Evolutionary conservation across 2,113 vertebrate species (phyloP), one percentile per base, ranked within the genome.

Genomic region (Silurus glanis): DNA sequence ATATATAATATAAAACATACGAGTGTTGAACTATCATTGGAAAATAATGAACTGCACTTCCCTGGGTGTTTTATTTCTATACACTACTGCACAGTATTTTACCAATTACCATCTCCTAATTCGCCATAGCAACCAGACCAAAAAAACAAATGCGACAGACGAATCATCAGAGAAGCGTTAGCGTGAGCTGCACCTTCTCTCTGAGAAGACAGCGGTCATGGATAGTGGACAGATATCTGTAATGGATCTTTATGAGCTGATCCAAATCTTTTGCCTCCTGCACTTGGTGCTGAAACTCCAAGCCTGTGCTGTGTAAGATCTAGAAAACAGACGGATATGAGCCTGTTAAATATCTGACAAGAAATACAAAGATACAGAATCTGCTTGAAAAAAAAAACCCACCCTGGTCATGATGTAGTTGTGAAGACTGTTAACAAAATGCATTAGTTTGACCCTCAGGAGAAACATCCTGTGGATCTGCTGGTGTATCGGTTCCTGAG

Each of bases 401-500:
- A 99, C 98, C 95, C 98, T 94, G 47, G 98, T 99, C 96, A 97
- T 97, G 93, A 99, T 98, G 93, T 99, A 99, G 94, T 99, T 99
- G 95, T 99, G 98, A 12, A 99, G 93, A 83, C 98, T 99, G 96
- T 99, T 99, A 87, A 99, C 98, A 90, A 99, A 99, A 90, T 99
- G 98, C 98, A 99, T 99, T 67, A 99, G 97, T 92, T 99, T 99
- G 90, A 99, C 97, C 62, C 97, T 90, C 64, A 99, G 91, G 76
- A 99, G 96, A 89, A 98, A 98, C 97, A 99, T 98, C 16, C 97
- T 94, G 91, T 99, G 98, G 87, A 97, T 96, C 93, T 97, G 97
- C 64, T 97, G 97, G 82, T 95, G 95, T 66, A 96, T 72, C 0
- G 91, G 93, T 79, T 96, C 94, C 85, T 92, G 95, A 82, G 83